A percentile compares a stretch with the other conserved stretches of the same genome.
Evolutionary conservation across 2,797 vertebrate species (phyloP).

Genomic region (Notamacropus eugenii): DNA sequence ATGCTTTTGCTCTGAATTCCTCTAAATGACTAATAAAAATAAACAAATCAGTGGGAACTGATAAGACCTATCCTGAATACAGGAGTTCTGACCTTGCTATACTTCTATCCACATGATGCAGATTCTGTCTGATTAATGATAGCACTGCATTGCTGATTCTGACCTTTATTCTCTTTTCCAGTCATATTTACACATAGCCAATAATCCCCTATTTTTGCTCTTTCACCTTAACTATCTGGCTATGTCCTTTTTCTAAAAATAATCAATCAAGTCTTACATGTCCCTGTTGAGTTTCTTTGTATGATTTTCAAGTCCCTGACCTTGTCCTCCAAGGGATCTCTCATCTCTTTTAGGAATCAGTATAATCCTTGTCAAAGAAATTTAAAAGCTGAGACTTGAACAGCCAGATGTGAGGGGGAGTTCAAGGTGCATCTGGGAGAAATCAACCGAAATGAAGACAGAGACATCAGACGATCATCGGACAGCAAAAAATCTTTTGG

Average conservation of each 20-base stretch:
- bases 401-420: neutral
- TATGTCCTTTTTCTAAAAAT: neutral
- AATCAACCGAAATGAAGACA: neutral
- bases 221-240: neutral
- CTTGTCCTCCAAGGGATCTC: neutral
- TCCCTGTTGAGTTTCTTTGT: neutral
- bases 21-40: neutral
- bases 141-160: neutral
- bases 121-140: neutral
- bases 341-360: neutral
- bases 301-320: neutral
- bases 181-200: neutral
- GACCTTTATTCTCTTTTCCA: neutral
- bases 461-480: neutral
- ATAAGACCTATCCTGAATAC: neutral
- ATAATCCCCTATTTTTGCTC: neutral
- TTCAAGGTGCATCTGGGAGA: neutral
- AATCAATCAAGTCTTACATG: neutral
- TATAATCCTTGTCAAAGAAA: neutral
- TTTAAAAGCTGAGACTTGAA: neutral
- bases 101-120: neutral
- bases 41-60: neutral
- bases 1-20: neutral
- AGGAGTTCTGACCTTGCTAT: neutral
- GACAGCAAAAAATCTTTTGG: neutral